phyloP scores from a whole-genome alignment of 2,113 vertebrate species.

The Calyptomena viridis region DNA sequence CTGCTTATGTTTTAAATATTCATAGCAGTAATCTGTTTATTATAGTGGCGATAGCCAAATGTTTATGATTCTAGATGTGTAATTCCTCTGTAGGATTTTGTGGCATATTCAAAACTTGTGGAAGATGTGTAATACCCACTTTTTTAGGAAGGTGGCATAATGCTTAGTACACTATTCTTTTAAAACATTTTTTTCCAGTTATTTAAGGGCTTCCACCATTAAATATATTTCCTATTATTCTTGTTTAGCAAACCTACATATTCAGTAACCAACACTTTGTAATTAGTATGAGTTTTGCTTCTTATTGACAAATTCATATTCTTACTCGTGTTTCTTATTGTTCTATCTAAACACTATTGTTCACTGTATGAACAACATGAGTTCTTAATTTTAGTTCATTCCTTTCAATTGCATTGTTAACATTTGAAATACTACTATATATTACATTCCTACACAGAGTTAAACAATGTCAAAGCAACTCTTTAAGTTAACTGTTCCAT shows the following conservation, averaged over 20 bases:
- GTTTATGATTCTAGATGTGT: neutral
- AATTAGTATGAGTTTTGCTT: neutral
- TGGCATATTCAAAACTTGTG: neutral
- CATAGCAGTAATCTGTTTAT: neutral
- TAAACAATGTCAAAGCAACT: neutral
- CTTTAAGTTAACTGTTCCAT: neutral
- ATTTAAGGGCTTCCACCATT: neutral
- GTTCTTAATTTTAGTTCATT: neutral
- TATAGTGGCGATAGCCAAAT: neutral
- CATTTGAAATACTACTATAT: neutral
- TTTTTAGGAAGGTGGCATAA: neutral
- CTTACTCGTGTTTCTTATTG: too few relatives aligned
- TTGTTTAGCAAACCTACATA: neutral
- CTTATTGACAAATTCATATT: too few relatives aligned
- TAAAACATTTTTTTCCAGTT: neutral
- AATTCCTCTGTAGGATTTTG: neutral
- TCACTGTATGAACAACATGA: neutral
- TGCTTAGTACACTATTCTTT: neutral
- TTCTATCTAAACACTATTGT: neutral
- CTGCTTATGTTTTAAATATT: neutral
- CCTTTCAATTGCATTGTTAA: neutral
- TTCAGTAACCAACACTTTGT: neutral
- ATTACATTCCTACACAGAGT: neutral
- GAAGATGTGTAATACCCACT: neutral
- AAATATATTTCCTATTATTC: neutral